Conservation (phyloP, 2,113 vertebrate species). For the Pteropus alecto region DNA sequence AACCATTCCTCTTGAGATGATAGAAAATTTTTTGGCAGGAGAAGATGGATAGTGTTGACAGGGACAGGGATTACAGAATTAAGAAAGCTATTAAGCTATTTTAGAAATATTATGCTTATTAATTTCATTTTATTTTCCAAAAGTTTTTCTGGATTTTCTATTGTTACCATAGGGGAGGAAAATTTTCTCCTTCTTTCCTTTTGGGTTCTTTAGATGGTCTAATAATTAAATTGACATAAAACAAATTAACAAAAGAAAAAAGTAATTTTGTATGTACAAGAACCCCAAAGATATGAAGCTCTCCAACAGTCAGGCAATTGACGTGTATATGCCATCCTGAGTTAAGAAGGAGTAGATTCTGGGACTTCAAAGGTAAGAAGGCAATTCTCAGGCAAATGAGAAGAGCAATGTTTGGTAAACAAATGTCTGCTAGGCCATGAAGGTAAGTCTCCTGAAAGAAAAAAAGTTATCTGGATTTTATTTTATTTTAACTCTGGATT, state of each 20-base stretch:
- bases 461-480: background rate
- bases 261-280: background rate
- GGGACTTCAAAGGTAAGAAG: background rate
- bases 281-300: background rate
- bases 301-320: background rate
- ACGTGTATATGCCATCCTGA: background rate
- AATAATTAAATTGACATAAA: background rate
- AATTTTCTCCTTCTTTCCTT: background rate
- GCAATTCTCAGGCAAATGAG: background rate
- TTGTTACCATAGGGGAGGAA: background rate
- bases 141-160: background rate
- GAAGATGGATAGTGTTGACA: background rate
- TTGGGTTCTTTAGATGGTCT: background rate
- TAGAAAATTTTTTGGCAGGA: background rate
- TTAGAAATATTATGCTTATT: background rate
- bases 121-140: constrained; percentile 2
- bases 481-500: constrained; percentile 1
- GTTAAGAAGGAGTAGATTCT: background rate
- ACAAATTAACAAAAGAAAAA: background rate
- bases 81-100: background rate
- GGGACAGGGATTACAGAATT: background rate
- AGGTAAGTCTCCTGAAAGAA: too few species aligned
- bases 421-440: background rate
- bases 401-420: background rate
- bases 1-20: background rate